A percentile compares a stretch with the other conserved stretches of the same genome.
phyloP scores from a whole-genome alignment of 92 coral and sea anemone genomes.

The Paragorgia papillata region DNA sequence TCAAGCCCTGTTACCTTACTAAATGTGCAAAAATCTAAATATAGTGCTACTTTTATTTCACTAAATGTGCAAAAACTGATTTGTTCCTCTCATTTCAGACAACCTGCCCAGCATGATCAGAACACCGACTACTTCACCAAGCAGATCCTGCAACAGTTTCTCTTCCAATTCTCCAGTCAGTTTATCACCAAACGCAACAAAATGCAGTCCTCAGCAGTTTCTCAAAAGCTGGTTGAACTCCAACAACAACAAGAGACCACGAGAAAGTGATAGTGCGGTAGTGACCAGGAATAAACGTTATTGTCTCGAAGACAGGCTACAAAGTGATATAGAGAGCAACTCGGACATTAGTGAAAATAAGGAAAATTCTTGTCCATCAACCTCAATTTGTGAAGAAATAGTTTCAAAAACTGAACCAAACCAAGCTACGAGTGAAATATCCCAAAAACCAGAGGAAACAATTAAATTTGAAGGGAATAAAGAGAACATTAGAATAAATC shows the following conservation, averaged over 20 bases:
- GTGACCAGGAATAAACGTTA: slow-evolving; percentile 31
- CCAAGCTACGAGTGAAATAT: neutral
- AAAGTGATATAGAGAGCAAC: neutral
- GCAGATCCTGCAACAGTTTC: slow-evolving; percentile 10
- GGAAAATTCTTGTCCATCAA: neutral
- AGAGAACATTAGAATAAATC: slow-evolving; percentile 6
- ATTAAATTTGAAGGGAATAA: slow-evolving; percentile 7
- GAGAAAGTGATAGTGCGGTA: slow-evolving; percentile 39
- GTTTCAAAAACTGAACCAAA: neutral
- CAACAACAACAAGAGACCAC: slow-evolving; percentile 35
- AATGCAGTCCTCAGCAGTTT: slow-evolving; percentile 76
- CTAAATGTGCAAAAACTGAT: neutral
- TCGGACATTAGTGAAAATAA: slow-evolving; percentile 14
- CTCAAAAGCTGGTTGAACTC: slow-evolving; percentile 74
- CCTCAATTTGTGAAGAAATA: neutral
- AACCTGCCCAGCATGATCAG: slow-evolving; percentile 1
- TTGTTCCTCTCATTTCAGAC: neutral
- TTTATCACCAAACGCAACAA: slow-evolving; percentile 48
- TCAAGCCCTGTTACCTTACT: too few species aligned
- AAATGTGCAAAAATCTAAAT: too few species aligned
- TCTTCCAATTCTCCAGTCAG: slow-evolving; percentile 43
- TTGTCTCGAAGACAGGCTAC: neutral
- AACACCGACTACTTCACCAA: slow-evolving; percentile 21
- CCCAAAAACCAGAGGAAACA: neutral
- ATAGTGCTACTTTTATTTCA: neutral